Evolutionary conservation across 2,113 vertebrate genomes (phyloP).

Genomic region (Chrysochloris asiatica): DNA sequence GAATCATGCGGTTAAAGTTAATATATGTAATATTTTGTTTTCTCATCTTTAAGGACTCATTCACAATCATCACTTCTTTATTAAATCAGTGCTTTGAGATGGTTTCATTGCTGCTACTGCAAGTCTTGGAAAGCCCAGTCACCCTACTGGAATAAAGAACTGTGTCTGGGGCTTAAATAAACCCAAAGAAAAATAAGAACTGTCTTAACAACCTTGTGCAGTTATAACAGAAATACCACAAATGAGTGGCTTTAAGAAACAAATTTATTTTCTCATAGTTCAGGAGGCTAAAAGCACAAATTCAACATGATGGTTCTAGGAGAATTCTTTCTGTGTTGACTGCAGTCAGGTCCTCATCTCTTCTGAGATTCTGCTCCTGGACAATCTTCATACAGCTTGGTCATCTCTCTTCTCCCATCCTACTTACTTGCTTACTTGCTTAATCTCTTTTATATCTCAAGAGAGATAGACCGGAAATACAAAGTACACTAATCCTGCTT

Average conservation of each 20-base stretch:
- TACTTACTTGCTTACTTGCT: not conserved
- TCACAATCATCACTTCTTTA: not conserved
- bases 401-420: not conserved
- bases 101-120: not conserved
- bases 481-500: not conserved
- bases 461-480: not conserved
- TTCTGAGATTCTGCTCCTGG: not conserved
- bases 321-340: not conserved
- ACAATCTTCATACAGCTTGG: not conserved
- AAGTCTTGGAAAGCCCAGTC: not conserved
- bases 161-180: not conserved
- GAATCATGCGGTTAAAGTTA: not conserved
- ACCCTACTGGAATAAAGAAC: not conserved
- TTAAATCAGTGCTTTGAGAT: not conserved
- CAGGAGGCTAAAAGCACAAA: not conserved
- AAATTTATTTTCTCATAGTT: not conserved
- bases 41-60: not conserved
- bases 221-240: not conserved
- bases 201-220: not conserved
- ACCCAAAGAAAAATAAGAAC: not conserved
- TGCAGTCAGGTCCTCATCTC: not conserved
- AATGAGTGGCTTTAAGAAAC: not conserved
- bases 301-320: not conserved
- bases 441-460: not conserved
- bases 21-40: not conserved